Base-by-base conservation (phyloP, 2,113 vertebrate species). In the Hemiprocne comata region DNA sequence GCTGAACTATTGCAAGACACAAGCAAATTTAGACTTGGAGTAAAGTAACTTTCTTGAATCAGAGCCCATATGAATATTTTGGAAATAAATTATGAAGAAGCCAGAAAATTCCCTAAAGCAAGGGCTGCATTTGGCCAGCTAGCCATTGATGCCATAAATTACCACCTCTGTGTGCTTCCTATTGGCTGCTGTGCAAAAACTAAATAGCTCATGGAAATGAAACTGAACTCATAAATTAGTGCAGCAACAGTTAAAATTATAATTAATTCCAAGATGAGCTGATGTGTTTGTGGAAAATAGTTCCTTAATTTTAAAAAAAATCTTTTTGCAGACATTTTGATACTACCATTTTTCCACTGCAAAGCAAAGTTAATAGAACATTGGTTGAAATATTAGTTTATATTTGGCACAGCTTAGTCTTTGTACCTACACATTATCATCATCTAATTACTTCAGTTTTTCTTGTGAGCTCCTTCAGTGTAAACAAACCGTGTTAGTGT, bases 401-500 rank as follows among this genome's bases (percentile, higher is more conserved):
- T 54, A 72, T 89, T 61, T 78, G 78, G 23, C 34, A 24, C 54
- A 72, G 28, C 12, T 58, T 89, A 57, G 65, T 88, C 75, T 90
- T 87, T 55, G 48, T 96, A 87, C 33, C 20, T 65, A 82, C 42
- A n/a, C 58, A 78, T 97, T 79, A 87, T 77, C 9, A 28, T 90
- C 31, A 55, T 84, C 34, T 85, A 92, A 89, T 96, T 90, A 81
- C 64, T 85, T 65, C 60, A 64, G 66, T 77, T 95, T 90, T 92
- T 92, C 95, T 87, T 96, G 85, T 95, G 97, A 97, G 94, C 65
- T 93, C 64, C 69, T 91, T 96, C 61, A 95, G 51, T 90, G 81
- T 97, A 98, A 98, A 97, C 97, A 98, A 98, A 97, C 81, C 53
- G 25, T 89, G 75, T 31, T 79, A 94, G 78, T 92, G 85, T 97